These are phyloP conservation scores for Cataglyphis albicans DNA, from an alignment of 2,888 invertebrate species.

Conservation along the genomic window DNA sequence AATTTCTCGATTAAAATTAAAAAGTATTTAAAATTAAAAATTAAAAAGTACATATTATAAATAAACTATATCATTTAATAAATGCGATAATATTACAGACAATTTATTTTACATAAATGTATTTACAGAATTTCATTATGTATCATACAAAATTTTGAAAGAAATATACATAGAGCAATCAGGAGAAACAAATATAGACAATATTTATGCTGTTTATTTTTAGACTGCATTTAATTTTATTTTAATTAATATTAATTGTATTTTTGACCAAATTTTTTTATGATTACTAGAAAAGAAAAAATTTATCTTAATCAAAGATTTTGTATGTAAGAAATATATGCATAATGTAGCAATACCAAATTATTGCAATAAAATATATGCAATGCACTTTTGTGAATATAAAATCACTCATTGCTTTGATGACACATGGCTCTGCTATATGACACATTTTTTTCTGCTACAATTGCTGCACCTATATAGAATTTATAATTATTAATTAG, in stretches of 20 bases:
- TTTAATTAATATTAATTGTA: neutral
- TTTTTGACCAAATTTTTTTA: neutral
- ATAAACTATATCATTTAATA: too few relatives aligned
- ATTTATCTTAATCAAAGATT: neutral
- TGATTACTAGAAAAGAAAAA: neutral
- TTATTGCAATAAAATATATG: neutral
- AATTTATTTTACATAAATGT: too few relatives aligned
- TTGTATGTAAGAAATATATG: neutral
- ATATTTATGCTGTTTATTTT: neutral
- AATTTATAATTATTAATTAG: slow-evolving; percentile 21
- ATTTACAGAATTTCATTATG: neutral
- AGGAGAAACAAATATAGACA: neutral
- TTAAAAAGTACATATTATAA: neutral
- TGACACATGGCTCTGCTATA: neutral
- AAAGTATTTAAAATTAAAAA: neutral
- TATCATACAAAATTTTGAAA: neutral
- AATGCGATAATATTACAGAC: too few relatives aligned
- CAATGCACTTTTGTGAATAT: neutral
- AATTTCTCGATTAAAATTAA: neutral
- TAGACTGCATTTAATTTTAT: neutral
- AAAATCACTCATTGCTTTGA: neutral
- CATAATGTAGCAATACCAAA: slow-evolving; percentile 3
- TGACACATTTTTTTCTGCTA: neutral
- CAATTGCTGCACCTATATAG: neutral
- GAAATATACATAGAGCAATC: neutral